These are phyloP conservation scores for Hemicentrotus pulcherrimus DNA, from an alignment of 35 echinoderm and acorn worm genomes.

Conservation along the genomic window DNA sequence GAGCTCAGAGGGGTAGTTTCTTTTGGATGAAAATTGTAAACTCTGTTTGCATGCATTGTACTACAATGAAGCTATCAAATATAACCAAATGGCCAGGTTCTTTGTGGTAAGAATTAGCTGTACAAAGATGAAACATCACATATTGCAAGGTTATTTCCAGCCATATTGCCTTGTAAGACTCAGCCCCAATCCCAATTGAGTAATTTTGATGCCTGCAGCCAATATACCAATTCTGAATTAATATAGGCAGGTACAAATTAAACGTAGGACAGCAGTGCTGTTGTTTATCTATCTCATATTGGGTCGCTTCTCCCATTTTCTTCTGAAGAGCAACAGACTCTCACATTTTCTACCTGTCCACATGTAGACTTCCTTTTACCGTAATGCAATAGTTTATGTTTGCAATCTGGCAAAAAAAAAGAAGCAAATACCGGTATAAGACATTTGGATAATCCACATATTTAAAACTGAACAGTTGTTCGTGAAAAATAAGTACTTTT, in stretches of 20 bases:
- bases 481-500: too few relatives aligned
- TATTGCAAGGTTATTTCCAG: neutral
- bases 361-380: too few relatives aligned
- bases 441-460: too few relatives aligned
- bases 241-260: neutral
- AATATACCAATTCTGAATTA: neutral
- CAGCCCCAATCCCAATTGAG: neutral
- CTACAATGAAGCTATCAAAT: neutral
- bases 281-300: neutral
- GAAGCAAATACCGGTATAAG: too few relatives aligned
- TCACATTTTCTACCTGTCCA: too few relatives aligned
- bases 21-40: neutral
- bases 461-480: too few relatives aligned
- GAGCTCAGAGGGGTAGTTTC: neutral
- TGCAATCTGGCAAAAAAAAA: too few relatives aligned
- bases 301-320: neutral
- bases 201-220: neutral
- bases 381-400: too few relatives aligned
- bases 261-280: neutral
- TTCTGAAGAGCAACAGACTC: too few relatives aligned
- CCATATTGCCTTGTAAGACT: neutral
- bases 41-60: neutral
- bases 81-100: neutral
- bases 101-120: neutral
- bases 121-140: neutral